These are phyloP conservation scores for Labeo calbasu DNA, from an alignment of 2,797 vertebrate species.

Conservation along the genomic window DNA sequence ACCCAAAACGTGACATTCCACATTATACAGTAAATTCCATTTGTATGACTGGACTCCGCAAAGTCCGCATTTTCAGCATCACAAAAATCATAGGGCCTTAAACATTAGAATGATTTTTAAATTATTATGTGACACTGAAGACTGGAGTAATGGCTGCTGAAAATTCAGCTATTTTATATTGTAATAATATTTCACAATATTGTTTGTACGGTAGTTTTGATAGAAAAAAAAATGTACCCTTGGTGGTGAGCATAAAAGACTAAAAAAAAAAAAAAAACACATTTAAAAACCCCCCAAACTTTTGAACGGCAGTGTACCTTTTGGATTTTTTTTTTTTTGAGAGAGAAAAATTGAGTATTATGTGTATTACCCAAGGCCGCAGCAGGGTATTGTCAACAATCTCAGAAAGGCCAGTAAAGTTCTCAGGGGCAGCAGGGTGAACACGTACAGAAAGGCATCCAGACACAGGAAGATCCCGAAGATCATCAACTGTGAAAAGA, in stretches of 20 bases:
- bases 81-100: too few species aligned
- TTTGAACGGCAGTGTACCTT: neutral
- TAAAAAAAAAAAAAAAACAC: neutral
- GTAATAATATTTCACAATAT: neutral
- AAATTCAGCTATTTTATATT: conserved; percentile 2
- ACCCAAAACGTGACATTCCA: too few species aligned
- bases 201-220: neutral
- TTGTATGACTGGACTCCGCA: too few species aligned
- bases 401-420: conserved; percentile 90
- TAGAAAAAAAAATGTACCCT: neutral
- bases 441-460: conserved; percentile 96
- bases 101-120: neutral
- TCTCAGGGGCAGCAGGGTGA: conserved; percentile 94
- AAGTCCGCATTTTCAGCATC: too few species aligned
- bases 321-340: neutral
- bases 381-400: conserved; percentile 92
- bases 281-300: neutral
- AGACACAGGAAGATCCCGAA: conserved; percentile 97
- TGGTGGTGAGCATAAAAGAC: too few species aligned
- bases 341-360: conserved; percentile 1
- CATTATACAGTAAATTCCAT: too few species aligned
- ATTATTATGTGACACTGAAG: neutral
- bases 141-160: neutral
- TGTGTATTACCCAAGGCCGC: conserved; percentile 85
- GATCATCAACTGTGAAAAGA: conserved; percentile 86